Base-by-base conservation (phyloP, 2,797 vertebrate genomes). In the Sebastolobus altivelis region DNA sequence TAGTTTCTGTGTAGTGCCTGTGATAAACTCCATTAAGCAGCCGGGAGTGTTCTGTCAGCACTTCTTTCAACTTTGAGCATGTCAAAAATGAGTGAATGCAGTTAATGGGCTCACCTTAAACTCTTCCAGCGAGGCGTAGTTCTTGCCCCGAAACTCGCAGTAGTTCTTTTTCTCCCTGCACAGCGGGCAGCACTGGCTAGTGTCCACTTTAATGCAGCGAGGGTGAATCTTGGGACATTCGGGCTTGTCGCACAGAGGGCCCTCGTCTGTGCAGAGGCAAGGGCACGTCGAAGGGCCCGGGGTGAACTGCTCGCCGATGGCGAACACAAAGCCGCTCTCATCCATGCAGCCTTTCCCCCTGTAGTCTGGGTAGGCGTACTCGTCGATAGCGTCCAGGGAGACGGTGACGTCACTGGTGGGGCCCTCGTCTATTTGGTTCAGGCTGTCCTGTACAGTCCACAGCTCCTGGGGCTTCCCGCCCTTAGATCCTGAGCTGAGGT, bases 331-430 rank as follows among this genome's bases (percentile, higher is more conserved):
- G 89, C 99, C 99, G 5, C 97, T 99, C 92, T 99, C 99, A 3
- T 99, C 99, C 96, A 99, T 97, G 81, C 99, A 99, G 80, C 98
- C 99, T 72, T 99, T 99, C 4, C 99, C 99, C 4, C 98, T 95
- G 94, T 99, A 99, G 93, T 99, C 99, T 7, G 98, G 98, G 74
- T 99, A 99, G 13, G 96, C 97, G 5, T 99, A 99, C 90, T 99
- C 99, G 71, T 99, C 98, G 0, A 96, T 96, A 6, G 96, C 94
- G 40, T 98, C 98, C 1, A 97, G 89, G 12, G 97, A 97, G 14
- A 96, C 86, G 46, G 93, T 89, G 40, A 95, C 93, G 25, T 97
- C 97, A 10, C 95, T 94, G 12, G 96, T 95, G 4, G 95, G 96
- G 79, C 96, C 96, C 61, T 96, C 96, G 14, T 96, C 95, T 66